These are phyloP conservation scores for Camelus dromedarius DNA, from an alignment of 2,113 vertebrate species.

Conservation along the genomic window DNA sequence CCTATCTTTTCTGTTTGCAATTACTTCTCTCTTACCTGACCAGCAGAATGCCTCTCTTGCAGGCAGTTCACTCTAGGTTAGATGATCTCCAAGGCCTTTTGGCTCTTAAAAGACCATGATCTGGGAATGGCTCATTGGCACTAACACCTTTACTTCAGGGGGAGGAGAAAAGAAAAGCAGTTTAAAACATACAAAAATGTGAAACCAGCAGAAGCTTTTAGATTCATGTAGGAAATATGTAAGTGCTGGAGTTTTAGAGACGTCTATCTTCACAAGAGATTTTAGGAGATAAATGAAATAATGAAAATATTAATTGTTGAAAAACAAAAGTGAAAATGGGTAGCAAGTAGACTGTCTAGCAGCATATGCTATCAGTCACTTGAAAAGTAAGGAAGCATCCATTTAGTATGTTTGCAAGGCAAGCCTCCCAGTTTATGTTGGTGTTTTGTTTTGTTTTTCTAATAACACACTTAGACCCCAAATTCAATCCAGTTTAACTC, in stretches of 20 bases:
- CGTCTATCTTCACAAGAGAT: neutral
- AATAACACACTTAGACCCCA: neutral
- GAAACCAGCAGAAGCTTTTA: neutral
- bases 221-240: neutral
- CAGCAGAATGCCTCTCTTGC: neutral
- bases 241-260: neutral
- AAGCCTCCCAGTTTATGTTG: neutral
- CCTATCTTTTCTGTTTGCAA: neutral
- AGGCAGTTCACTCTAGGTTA: neutral
- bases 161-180: neutral
- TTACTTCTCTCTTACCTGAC: neutral
- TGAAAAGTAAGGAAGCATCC: neutral
- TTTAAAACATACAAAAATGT: neutral
- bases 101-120: neutral
- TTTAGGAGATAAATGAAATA: conserved; percentile 4
- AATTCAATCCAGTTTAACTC: neutral
- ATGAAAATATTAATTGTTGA: neutral
- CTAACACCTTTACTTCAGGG: neutral
- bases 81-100: neutral
- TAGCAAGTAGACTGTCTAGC: neutral
- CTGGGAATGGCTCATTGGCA: neutral
- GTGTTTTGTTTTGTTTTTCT: neutral
- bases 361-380: neutral
- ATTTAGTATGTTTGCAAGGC: neutral
- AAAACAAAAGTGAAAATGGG: neutral